Evolutionary conservation across 2,113 vertebrate species (phyloP).

Genomic region (Gymnobelideus leadbeateri): DNA sequence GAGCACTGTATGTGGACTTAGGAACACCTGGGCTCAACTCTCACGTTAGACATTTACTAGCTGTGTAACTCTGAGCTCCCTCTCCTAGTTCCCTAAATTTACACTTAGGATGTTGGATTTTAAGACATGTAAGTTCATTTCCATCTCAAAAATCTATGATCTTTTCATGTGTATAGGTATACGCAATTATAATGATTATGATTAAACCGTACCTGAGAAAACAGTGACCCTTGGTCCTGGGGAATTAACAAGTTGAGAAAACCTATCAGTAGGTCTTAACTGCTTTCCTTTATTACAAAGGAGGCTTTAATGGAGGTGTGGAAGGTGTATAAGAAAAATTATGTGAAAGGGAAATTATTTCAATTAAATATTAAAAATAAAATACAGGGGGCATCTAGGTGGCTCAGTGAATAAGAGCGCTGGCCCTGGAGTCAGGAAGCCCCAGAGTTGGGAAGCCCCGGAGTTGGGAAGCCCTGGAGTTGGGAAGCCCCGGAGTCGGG

Average conservation of each 20-base stretch:
- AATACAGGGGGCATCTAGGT: too few relatives aligned
- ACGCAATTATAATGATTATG: background rate
- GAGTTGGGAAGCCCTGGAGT: too few relatives aligned
- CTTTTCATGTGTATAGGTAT: background rate
- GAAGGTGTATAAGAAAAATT: background rate
- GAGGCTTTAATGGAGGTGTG: background rate
- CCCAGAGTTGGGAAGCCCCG: too few relatives aligned
- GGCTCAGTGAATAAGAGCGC: too few relatives aligned
- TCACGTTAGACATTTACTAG: background rate
- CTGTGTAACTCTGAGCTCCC: background rate
- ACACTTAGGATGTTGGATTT: background rate
- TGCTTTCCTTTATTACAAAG: background rate
- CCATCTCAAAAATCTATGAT: background rate
- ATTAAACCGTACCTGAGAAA: background rate
- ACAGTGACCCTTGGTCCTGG: background rate
- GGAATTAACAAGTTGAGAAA: background rate
- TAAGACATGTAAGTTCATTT: background rate
- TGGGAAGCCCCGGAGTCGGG: too few relatives aligned
- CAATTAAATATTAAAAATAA: background rate
- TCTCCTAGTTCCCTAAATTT: background rate
- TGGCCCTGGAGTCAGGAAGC: too few relatives aligned
- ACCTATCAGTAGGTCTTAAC: background rate
- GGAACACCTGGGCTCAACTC: background rate
- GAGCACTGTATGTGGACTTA: background rate
- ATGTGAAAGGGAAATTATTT: background rate